Percentiles rank a stretch among this genome's conserved stretches.
Evolutionary conservation across 2,113 vertebrate species (phyloP).

Genomic region (Epinephelus moara): DNA sequence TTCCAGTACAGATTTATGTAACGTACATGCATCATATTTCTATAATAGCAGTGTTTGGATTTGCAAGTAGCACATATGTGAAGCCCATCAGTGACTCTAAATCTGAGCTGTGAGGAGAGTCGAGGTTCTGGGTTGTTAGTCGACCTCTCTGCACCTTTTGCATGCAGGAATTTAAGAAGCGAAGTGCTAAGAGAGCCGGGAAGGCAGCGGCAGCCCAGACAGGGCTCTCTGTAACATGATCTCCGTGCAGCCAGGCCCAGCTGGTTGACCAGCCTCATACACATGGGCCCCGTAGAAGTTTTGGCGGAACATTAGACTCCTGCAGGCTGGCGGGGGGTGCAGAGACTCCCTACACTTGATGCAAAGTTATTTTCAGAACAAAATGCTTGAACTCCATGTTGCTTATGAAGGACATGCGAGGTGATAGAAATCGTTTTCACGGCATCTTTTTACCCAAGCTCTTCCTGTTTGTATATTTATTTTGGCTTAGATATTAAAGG

Average conservation of each 20-base stretch:
- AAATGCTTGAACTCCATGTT: constrained; percentile 58
- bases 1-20: neutral
- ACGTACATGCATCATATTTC: neutral
- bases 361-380: constrained; percentile 78
- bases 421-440: constrained; percentile 45
- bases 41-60: constrained; percentile 4
- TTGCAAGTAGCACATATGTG: constrained; percentile 8
- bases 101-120: constrained; percentile 10
- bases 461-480: constrained; percentile 6
- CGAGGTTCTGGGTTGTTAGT: constrained; percentile 4
- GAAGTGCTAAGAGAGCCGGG: constrained; percentile 52
- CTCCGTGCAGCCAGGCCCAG: constrained; percentile 56
- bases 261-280: constrained; percentile 57
- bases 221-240: constrained; percentile 67
- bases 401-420: constrained; percentile 64
- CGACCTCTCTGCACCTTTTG: constrained; percentile 32
- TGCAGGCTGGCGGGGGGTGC: constrained; percentile 30
- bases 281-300: constrained; percentile 63
- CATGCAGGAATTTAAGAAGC: constrained; percentile 49
- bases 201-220: constrained; percentile 53
- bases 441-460: constrained; percentile 20
- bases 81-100: constrained; percentile 36
- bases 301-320: constrained; percentile 46
- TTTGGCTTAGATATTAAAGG: neutral
- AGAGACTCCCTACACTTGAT: constrained; percentile 43